Evolutionary conservation across 2,888 invertebrate species (phyloP).

Genomic region (Drosophila eohydei): DNA sequence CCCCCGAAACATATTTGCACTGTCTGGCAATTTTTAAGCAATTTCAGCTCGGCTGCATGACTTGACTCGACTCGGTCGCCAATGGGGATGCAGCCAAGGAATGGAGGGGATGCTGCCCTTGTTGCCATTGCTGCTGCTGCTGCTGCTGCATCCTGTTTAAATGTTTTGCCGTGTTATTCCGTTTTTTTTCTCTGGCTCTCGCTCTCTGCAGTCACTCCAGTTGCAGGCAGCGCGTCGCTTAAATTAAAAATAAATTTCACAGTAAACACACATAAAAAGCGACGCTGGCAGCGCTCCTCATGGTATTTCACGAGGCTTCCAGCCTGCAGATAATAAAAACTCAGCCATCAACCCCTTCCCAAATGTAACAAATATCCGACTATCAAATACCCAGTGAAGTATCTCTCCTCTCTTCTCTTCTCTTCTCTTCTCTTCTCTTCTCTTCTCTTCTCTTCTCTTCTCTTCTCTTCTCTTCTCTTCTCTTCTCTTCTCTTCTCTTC

Average conservation of each 20-base stretch:
- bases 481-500: background rate
- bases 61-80: constrained; percentile 62
- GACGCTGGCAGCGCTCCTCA: constrained; percentile 44
- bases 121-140: constrained; percentile 10
- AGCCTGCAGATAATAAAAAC: constrained; percentile 40
- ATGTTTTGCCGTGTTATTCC: constrained; percentile 50
- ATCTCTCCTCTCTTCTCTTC: background rate
- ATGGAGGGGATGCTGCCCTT: constrained; percentile 21
- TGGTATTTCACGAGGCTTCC: constrained; percentile 34
- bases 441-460: background rate
- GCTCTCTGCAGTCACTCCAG: constrained; percentile 37
- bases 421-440: background rate
- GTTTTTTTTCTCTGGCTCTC: constrained; percentile 4
- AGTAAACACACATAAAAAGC: constrained; percentile 79
- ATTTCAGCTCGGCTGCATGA: constrained; percentile 71
- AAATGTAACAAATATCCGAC: constrained; percentile 1
- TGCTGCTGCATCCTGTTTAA: constrained; percentile 76
- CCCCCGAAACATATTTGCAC: constrained; percentile 75
- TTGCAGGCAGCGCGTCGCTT: constrained; percentile 62
- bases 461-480: background rate
- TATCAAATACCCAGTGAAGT: constrained; percentile 14
- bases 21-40: constrained; percentile 80
- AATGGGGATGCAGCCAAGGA: constrained; percentile 31
- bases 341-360: constrained; percentile 14
- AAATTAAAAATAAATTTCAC: constrained; percentile 81